phyloP scores from a whole-genome alignment of 1,140 invertebrate species.

The Pseudomyrmex cubaensis region DNA sequence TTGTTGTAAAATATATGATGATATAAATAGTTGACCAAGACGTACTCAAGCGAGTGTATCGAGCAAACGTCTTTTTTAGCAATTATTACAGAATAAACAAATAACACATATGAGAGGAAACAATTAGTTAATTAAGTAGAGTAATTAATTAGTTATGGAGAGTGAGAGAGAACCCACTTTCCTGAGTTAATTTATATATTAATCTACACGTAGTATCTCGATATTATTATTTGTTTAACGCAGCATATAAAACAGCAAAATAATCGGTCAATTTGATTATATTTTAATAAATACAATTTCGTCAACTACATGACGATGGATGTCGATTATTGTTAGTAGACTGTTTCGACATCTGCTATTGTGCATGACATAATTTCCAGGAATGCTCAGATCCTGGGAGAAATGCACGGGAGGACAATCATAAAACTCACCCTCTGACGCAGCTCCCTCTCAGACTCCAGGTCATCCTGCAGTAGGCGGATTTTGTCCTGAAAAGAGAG shows the following conservation, averaged over 20 bases:
- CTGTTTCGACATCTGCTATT: constrained; percentile 2
- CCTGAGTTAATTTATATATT: no score
- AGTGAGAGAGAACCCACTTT: no score
- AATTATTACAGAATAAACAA: neutral
- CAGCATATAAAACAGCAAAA: neutral
- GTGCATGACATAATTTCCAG: neutral
- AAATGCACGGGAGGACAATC: neutral
- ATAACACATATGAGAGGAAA: no score
- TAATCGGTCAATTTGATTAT: neutral
- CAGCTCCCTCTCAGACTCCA: constrained; percentile 98
- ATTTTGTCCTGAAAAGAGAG: constrained; percentile 96
- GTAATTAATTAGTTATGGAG: no score
- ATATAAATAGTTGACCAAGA: neutral
- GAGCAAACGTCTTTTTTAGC: neutral
- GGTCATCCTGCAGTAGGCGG: constrained; percentile 97
- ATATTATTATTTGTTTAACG: no score
- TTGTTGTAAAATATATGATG: constrained; percentile 10
- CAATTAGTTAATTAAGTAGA: no score
- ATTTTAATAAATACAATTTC: neutral
- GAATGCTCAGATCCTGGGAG: neutral
- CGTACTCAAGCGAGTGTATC: neutral
- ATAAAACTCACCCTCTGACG: constrained; percentile 96
- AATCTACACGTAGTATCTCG: no score
- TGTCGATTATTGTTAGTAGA: neutral
- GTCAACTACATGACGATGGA: no score